Evolutionary conservation across 1,140 invertebrate species (phyloP).

Genomic region (Achatina immaculata): DNA sequence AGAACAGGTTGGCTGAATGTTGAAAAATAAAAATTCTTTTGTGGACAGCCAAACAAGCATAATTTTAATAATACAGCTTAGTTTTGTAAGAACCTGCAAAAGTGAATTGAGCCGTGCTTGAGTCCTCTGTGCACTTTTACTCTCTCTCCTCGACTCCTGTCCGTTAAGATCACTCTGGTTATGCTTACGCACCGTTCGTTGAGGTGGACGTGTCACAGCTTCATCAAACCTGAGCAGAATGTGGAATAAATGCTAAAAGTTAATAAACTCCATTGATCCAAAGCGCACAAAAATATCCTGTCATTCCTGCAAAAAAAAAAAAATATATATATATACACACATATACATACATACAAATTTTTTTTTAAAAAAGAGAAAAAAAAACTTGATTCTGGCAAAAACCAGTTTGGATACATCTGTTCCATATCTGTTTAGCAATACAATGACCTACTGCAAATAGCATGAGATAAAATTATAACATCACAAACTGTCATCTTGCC

Average conservation of each 20-base stretch:
- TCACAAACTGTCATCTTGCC: not conserved
- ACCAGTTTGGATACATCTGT: not conserved
- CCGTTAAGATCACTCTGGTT: not conserved
- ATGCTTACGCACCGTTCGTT: not conserved
- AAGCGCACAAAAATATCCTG: not conserved
- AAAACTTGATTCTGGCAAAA: not conserved
- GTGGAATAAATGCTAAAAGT: not conserved
- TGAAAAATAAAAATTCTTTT: not conserved
- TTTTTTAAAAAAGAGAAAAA: not conserved
- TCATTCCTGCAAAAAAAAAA: not conserved
- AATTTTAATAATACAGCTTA: too few species aligned
- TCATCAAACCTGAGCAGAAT: slow-evolving; percentile 19
- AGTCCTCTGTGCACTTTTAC: not conserved
- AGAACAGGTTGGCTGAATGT: not conserved
- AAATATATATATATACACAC: not conserved
- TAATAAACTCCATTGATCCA: not conserved
- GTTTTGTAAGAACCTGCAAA: slow-evolving; percentile 21
- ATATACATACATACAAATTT: not conserved
- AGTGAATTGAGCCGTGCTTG: not conserved
- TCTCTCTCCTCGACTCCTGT: not conserved
- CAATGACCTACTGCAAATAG: not conserved
- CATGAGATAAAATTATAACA: not conserved
- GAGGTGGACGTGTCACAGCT: slow-evolving; percentile 17
- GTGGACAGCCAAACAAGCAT: too few species aligned
- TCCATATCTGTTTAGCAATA: not conserved